These are phyloP conservation scores for Heliconius sara DNA, from an alignment of 2,888 invertebrate species.

Conservation along the genomic window DNA sequence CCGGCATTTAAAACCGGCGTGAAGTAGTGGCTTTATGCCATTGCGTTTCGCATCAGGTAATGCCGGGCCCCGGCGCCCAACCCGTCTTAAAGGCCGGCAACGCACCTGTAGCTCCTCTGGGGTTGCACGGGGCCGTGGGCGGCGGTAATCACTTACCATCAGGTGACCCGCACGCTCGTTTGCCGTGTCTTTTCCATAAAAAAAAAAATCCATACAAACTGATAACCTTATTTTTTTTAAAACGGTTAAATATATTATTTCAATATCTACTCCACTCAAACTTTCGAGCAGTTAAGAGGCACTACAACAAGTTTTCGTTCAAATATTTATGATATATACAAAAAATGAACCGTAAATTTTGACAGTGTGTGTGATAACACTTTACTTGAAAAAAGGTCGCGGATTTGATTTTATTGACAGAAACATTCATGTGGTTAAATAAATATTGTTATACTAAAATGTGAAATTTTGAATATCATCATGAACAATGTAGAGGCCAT, in stretches of 20 bases:
- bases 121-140: no score
- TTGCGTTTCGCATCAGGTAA: no score
- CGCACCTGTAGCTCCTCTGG: no score
- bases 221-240: not conserved
- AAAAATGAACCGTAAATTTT: slow-evolving; percentile 32
- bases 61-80: no score
- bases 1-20: no score
- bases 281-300: slow-evolving; percentile 34
- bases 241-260: slow-evolving; percentile 2
- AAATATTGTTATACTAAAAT: not conserved
- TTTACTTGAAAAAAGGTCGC: not conserved
- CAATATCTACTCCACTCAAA: slow-evolving; percentile 30
- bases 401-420: slow-evolving; percentile 7
- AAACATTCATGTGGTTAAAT: not conserved
- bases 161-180: no score
- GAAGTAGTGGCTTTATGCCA: no score
- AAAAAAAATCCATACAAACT: not conserved
- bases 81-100: no score
- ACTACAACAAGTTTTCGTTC: slow-evolving; percentile 35
- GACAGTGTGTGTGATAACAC: not conserved
- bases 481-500: not conserved
- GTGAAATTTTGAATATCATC: not conserved
- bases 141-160: no score
- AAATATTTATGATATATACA: slow-evolving; percentile 39
- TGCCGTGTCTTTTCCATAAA: no score